Percentiles rank a stretch among this genome's conserved stretches.
Conservation (phyloP, 2,888 invertebrate species). For the Protonemura montana region DNA sequence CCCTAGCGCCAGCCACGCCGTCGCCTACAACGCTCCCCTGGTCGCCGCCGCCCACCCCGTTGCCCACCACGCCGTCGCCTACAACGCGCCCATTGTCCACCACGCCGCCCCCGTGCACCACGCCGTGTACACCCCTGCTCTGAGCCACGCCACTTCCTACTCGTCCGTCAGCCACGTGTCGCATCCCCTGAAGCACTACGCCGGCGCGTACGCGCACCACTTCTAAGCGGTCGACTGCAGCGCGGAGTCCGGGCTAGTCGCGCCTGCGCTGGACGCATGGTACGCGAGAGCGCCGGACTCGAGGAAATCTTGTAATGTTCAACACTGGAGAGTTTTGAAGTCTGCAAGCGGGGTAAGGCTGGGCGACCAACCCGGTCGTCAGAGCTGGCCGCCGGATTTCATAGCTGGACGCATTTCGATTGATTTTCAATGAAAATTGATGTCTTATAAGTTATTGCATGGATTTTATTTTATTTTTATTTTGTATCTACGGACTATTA, state of each 20-base stretch:
- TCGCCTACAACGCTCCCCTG: slow-evolving; percentile 51
- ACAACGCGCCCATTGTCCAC: slow-evolving; percentile 16
- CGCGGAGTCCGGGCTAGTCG: neutral
- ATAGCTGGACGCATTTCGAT: neutral
- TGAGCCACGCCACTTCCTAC: slow-evolving; percentile 20
- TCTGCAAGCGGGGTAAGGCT: neutral
- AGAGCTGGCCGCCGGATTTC: slow-evolving; percentile 17
- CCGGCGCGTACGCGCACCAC: slow-evolving; percentile 25
- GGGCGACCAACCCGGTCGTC: neutral
- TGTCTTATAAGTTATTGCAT: slow-evolving; percentile 1
- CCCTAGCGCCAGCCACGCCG: neutral
- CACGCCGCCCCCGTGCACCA: slow-evolving; percentile 30
- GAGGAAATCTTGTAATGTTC: neutral
- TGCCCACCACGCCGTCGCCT: slow-evolving; percentile 29
- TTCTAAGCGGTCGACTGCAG: neutral
- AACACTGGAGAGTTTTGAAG: slow-evolving; percentile 28
- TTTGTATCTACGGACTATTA: no score
- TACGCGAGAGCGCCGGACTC: neutral
- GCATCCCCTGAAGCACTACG: neutral
- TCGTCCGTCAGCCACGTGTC: slow-evolving; percentile 4
- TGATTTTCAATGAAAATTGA: neutral
- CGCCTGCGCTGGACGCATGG: no score
- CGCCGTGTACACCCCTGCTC: slow-evolving; percentile 13
- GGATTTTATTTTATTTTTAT: no score
- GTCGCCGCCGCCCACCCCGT: slow-evolving; percentile 48